Base-by-base conservation (phyloP, 2,797 vertebrate genomes). In the Manis crassicaudata region DNA sequence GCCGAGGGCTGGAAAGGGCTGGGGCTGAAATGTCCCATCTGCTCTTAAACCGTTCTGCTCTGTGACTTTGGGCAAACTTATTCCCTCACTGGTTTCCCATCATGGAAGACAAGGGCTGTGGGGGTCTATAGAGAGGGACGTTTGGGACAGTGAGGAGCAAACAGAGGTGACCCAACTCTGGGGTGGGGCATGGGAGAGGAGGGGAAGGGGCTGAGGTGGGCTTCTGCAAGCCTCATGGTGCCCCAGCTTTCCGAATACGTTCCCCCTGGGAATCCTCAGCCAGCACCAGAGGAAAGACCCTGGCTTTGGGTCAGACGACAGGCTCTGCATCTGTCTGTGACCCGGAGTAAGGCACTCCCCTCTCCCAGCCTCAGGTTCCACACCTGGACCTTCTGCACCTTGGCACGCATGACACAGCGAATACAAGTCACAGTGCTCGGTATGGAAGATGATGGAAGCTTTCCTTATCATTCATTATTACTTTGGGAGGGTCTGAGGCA, bases 291-390 rank as follows among this genome's bases (percentile, higher is more conserved):
- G 56, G 35, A 79, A 37, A 85, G 63, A 23, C 5, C 32, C 13
- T 37, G 50, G 32, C 25, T 70, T 56, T 1, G 3, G n/a, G 52
- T 60, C 37, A n/a, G 7, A 70, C 3, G 40, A 35, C 25, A 8
- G 16, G 54, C 50, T 54, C 32, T 77, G 52, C 52, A 63, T 23
- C 8, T 6, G 0, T 4, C 46, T 20, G 60, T 27, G 50, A 58
- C 46, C 67, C 62, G 2, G 20, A 81, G n/a, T 18, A 23, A 67
- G 5, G 73, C 20, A 6, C 16, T 52, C 43, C 63, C 29, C 25
- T 83, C 77, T 70, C 88, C 35, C 60, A 89, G 83, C 52, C 75
- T 92, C 56, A 7, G 37, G 29, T 88, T 70, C 63, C 72, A 37
- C 65, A 65, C 29, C 21, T 27, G n/a, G 43, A n/a, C n/a, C 40